Evolutionary conservation across 2,888 invertebrate genomes (phyloP), one percentile per base, ranked within the genome.

Genomic region (Ochropacha duplaris): DNA sequence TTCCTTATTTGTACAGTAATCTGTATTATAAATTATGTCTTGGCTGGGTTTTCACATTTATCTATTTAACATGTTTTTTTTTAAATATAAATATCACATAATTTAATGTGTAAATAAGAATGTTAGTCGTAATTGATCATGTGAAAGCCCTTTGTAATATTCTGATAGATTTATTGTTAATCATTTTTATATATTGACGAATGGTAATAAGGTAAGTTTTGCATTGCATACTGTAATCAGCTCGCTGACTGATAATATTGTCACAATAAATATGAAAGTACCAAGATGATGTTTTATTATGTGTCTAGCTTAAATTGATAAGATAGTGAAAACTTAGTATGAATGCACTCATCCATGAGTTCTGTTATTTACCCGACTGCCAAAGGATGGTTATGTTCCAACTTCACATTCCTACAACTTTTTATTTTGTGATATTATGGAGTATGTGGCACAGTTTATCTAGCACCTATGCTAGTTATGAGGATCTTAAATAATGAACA

Each of bases 181-280:
- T 72, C 67, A 71, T 68, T 76, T 72, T 79, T 74, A 63, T 75
- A 72, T 78, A 65, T 71, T 75, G 67, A 75, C 55, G 66, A 59
- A 72, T 80, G 80, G 77, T 74, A 72, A 74, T 81, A 83, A 65
- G 57, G 60, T 86, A 85, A 83, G 80, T 77, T 81, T 78, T 79
- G 76, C 76, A 81, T 80, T 74, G 68, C 71, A 69, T 82, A 67
- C 72, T 73, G 44, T 44, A 64, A 74, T 66, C 70, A 75, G 74
- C 72, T 58, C 12, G 71, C 66, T 71, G 78, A 78, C 78, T 79
- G 83, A 78, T 72, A 57, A 60, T 58, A 69, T 76, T 80, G 81
- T 86, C 86, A 86, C 84, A 88, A 87, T 87, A 87, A 86, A 87
- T 62, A 68, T 61, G 57, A 72, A 78, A 75, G 64, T 74, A 74